A percentile compares a stretch with the other conserved stretches of the same genome.
Evolutionary conservation across 1,140 invertebrate genomes (phyloP).

Genomic region (Plectrocnemia conspersa): DNA sequence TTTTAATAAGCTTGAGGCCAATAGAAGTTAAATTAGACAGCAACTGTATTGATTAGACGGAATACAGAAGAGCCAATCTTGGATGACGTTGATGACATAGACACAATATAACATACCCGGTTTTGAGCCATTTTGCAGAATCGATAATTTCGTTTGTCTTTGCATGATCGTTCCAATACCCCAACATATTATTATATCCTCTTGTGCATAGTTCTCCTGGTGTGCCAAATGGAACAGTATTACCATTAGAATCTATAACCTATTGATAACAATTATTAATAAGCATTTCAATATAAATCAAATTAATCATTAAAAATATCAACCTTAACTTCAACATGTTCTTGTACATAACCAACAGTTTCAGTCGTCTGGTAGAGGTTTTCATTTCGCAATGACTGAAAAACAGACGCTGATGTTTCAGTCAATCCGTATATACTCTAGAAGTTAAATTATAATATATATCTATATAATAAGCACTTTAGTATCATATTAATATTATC

Average conservation of each 20-base stretch:
- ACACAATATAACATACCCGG: constrained; percentile 77
- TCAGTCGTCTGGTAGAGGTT: constrained; percentile 59
- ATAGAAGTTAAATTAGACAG: too few relatives aligned
- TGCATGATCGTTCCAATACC: constrained; percentile 72
- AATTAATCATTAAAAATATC: constrained; percentile 1
- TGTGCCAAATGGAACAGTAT: constrained; percentile 63
- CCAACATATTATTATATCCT: constrained; percentile 71
- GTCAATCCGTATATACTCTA: constrained; percentile 85
- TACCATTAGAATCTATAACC: constrained; percentile 64
- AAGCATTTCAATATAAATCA: background rate
- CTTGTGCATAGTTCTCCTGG: constrained; percentile 75
- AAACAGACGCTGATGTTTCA: constrained; percentile 74
- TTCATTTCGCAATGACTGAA: constrained; percentile 64
- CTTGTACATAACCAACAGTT: constrained; percentile 72
- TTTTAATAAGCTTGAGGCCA: too few relatives aligned
- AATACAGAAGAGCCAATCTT: too few relatives aligned
- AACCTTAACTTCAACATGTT: constrained; percentile 74
- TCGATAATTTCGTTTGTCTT: constrained; percentile 71
- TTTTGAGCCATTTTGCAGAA: constrained; percentile 72
- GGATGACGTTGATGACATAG: too few relatives aligned
- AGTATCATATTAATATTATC: background rate
- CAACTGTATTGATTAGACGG: too few relatives aligned
- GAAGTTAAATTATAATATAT: constrained; percentile 36
- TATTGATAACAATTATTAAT: constrained; percentile 36
- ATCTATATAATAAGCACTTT: background rate